phyloP scores from a whole-genome alignment of 92 coral and sea anemone species.

The Heteractis magnifica region DNA sequence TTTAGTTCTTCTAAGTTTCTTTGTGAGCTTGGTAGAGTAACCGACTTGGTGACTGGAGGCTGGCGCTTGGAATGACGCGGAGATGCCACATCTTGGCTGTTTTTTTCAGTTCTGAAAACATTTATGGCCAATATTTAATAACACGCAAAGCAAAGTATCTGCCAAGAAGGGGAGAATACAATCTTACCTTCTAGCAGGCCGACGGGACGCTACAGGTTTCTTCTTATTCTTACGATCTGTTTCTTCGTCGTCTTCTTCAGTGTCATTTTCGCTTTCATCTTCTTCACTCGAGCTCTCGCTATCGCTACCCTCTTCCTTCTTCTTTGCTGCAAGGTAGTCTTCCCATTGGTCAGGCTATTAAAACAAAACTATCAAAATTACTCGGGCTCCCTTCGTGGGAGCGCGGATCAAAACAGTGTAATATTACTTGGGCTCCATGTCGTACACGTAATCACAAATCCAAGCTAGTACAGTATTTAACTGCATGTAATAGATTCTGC shows the following conservation, averaged over 20 bases:
- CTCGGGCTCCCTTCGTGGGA: neutral
- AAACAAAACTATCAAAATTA: neutral
- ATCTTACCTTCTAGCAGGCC: neutral
- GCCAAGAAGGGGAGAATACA: neutral
- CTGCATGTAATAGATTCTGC: no score
- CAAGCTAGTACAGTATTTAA: no score
- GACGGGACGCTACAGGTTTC: slow-evolving; percentile 16
- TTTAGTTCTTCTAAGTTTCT: slow-evolving; percentile 56
- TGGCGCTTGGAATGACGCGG: slow-evolving; percentile 69
- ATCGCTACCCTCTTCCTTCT: slow-evolving; percentile 47
- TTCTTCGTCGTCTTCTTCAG: slow-evolving; percentile 40
- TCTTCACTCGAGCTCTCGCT: slow-evolving; percentile 55
- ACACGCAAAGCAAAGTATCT: neutral
- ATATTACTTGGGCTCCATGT: neutral
- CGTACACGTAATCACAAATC: no score
- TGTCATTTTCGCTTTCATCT: slow-evolving; percentile 32
- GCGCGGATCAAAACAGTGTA: neutral
- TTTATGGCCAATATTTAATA: neutral
- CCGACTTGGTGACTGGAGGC: slow-evolving; percentile 81
- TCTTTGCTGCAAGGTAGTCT: slow-evolving; percentile 70
- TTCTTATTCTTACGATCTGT: slow-evolving; percentile 16
- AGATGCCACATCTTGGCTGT: slow-evolving; percentile 20
- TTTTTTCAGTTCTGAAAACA: slow-evolving; percentile 1
- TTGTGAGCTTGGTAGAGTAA: slow-evolving; percentile 68
- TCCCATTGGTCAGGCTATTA: slow-evolving; percentile 95